Base-by-base conservation (phyloP, 2,113 vertebrate genomes). In the Uria lomvia region DNA sequence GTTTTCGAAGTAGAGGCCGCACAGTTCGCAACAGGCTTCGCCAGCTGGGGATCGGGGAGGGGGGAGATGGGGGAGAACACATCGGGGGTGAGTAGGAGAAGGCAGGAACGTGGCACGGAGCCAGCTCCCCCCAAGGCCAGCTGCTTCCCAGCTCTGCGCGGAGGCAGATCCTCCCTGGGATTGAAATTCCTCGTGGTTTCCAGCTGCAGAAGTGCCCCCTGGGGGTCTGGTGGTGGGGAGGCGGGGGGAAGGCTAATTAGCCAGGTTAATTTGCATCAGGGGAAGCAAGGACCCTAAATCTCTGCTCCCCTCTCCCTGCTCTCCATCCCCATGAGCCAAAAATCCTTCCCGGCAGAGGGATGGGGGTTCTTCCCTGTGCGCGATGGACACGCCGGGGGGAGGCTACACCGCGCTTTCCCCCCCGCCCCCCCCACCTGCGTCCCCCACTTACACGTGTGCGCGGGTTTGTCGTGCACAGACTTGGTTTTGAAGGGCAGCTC, bases 1-100 rank as follows among this genome's bases (percentile, higher is more conserved):
- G 97, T 99, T 99, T 96, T 99, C 99, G 53, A 99, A 99, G 98
- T 98, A 99, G 88, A 99, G 99, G 45, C 99, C 99, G 15, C 99
- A 99, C 18, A 99, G 98, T 98, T 99, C 99, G 19, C 99, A 99
- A 96, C 99, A 99, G 59, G 99, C 99, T 93, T 99, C 99, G 75
- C 97, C 97, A 89, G 97, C 97, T 98, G 94, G 2, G 67, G 53
- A 29, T 6, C 9, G 9, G 93, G 1, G 52, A 15, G 52, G 50
- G 15, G 60, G 32, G 8, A 4, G 14, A 6, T 13, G 21, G 60
- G 82, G 67, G 17, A 3, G 15, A 29, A 7, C 18, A 27, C 5
- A 8, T 21, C 19, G 15, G 22, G 15, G 47, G 24, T 20, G 30
- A 52, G 79, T 6, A 4, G 38, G 36, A 5, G 26, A 21, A 12